A percentile compares a stretch with the other conserved stretches of the same genome.
Evolutionary conservation across 2,113 vertebrate species (phyloP).

Genomic region (Bubo blakistoni): DNA sequence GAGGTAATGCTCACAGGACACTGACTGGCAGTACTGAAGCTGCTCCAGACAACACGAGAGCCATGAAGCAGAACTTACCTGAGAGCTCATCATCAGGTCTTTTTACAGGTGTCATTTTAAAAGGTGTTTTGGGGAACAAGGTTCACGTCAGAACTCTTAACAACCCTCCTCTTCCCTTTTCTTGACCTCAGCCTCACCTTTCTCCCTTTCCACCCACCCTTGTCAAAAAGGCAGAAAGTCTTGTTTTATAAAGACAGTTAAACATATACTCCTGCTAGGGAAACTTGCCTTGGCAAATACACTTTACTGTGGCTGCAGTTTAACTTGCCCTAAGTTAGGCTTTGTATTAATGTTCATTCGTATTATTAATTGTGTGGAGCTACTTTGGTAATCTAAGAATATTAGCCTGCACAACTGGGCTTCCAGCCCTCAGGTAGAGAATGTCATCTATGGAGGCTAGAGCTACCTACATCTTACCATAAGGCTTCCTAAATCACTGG

Average conservation of each 20-base stretch:
- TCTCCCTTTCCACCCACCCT: background rate
- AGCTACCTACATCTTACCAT: background rate
- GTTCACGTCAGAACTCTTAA: background rate
- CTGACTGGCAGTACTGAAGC: background rate
- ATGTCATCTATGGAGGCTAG: background rate
- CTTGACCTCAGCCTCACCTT: background rate
- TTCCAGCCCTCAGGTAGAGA: background rate
- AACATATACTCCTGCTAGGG: background rate
- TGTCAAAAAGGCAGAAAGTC: background rate
- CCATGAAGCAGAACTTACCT: background rate
- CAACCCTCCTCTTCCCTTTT: background rate
- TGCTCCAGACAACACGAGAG: accelerated
- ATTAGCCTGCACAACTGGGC: background rate
- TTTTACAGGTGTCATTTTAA: background rate
- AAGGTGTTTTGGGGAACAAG: background rate
- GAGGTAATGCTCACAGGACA: background rate
- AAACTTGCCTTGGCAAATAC: background rate
- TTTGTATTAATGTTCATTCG: background rate
- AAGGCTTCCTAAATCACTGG: background rate
- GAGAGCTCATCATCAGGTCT: background rate
- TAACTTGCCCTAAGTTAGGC: background rate
- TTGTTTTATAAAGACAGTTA: background rate
- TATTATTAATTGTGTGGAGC: background rate
- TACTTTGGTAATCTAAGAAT: background rate
- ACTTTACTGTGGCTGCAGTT: background rate